phyloP scores from a whole-genome alignment of 2,113 vertebrate species.

The Bufo bufo region DNA sequence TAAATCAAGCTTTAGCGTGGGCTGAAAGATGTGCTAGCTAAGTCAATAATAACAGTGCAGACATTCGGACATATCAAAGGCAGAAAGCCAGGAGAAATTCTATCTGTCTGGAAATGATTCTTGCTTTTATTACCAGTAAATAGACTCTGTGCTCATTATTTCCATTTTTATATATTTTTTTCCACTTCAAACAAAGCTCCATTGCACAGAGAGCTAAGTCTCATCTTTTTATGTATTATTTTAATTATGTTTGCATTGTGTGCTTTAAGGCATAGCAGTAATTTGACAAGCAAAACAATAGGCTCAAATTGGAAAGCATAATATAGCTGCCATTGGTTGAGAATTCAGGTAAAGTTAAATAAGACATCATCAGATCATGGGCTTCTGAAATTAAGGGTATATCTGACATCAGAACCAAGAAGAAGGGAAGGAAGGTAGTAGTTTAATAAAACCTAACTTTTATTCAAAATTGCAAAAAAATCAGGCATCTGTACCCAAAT shows the following conservation, averaged over 20 bases:
- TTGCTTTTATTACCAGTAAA: conserved; percentile 56
- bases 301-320: not conserved
- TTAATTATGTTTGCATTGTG: conserved; percentile 50
- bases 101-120: conserved; percentile 53
- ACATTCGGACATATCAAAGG: conserved; percentile 56
- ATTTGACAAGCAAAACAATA: conserved; percentile 44
- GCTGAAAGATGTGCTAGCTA: conserved; percentile 45
- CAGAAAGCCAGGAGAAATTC: conserved; percentile 48
- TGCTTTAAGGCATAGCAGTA: conserved; percentile 29
- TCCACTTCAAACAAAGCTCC: conserved; percentile 49
- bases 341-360: not conserved
- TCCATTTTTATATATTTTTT: conserved; percentile 53
- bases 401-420: not conserved
- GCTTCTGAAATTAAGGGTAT: not conserved
- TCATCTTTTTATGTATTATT: conserved; percentile 49
- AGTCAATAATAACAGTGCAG: conserved; percentile 53
- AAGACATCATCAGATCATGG: conserved; percentile 10
- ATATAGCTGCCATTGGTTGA: not conserved
- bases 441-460: too few relatives aligned
- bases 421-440: too few relatives aligned
- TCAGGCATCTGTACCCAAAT: too few relatives aligned
- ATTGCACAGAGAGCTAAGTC: conserved; percentile 22
- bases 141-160: conserved; percentile 52
- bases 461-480: too few relatives aligned
- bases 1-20: conserved; percentile 41